These are phyloP conservation scores for Danio aesculapii DNA, from an alignment of 2,797 vertebrate species.

Conservation along the genomic window DNA sequence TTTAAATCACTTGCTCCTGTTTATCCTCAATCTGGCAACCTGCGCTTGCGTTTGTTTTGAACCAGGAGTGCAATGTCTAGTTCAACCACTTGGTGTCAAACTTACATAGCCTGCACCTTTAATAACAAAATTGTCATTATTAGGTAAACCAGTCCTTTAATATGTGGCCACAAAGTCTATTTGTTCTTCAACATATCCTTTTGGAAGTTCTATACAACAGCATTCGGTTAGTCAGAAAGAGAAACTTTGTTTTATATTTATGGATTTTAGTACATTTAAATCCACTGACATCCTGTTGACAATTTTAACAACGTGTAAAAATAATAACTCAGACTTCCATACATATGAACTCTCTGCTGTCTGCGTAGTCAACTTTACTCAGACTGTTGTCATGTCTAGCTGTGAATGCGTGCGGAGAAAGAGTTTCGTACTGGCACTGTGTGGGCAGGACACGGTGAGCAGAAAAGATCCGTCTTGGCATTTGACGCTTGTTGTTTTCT, in stretches of 20 bases:
- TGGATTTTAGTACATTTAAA: background rate
- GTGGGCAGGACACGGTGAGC: slow-evolving; percentile 6
- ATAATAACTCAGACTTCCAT: background rate
- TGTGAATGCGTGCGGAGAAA: slow-evolving; percentile 19
- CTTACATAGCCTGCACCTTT: too few relatives aligned
- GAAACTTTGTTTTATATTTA: background rate
- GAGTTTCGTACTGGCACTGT: slow-evolving; percentile 31
- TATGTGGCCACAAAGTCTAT: too few relatives aligned
- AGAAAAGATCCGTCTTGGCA: slow-evolving; percentile 37
- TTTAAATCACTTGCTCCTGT: too few relatives aligned
- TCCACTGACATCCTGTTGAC: background rate
- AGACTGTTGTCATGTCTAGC: slow-evolving; percentile 28
- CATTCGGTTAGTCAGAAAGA: too few relatives aligned
- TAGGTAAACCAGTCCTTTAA: too few relatives aligned
- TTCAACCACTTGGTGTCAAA: too few relatives aligned
- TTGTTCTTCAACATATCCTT: too few relatives aligned
- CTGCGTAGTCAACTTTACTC: slow-evolving; percentile 1
- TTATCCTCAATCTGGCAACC: too few relatives aligned
- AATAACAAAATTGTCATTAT: too few relatives aligned
- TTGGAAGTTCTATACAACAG: too few relatives aligned
- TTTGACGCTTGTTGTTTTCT: slow-evolving; percentile 42
- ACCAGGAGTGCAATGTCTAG: too few relatives aligned
- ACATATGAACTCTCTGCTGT: background rate
- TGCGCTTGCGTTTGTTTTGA: too few relatives aligned
- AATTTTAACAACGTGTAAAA: background rate